A percentile compares a stretch with the other conserved stretches of the same genome.
Evolutionary conservation across 2,888 invertebrate species (phyloP).

Genomic region (Aleiodes leptofemur): DNA sequence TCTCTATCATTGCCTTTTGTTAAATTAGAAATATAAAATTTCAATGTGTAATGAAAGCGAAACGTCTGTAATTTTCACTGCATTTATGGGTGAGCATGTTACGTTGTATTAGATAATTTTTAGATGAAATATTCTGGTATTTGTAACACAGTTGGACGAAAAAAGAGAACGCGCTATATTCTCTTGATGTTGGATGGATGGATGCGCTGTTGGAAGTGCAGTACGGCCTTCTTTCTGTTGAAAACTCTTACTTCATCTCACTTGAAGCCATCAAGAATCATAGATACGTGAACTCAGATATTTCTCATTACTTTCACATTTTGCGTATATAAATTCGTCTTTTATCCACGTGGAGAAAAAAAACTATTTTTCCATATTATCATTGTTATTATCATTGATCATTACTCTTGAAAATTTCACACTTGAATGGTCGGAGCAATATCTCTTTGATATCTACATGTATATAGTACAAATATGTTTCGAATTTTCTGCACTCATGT

Average conservation of each 20-base stretch:
- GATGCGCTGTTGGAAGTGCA: constrained; percentile 17
- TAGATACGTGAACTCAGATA: constrained; percentile 56
- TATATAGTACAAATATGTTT: too few species aligned
- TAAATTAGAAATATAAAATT: constrained; percentile 22
- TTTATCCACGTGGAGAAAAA: constrained; percentile 34
- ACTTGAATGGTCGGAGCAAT: too few species aligned
- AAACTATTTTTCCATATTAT: neutral
- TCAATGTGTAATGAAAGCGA: constrained; percentile 13
- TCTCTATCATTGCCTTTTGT: constrained; percentile 9
- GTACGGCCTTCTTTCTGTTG: constrained; percentile 45
- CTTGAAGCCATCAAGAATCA: constrained; percentile 49
- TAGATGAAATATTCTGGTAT: constrained; percentile 31
- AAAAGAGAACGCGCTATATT: neutral
- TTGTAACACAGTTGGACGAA: constrained; percentile 29
- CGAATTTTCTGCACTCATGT: too few species aligned
- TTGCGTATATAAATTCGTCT: constrained; percentile 48
- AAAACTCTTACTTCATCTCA: constrained; percentile 55
- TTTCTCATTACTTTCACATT: constrained; percentile 62
- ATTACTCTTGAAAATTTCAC: neutral
- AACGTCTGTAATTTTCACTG: constrained; percentile 9
- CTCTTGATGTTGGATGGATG: constrained; percentile 22
- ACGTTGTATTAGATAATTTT: constrained; percentile 29
- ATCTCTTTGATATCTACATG: too few species aligned
- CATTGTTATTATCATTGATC: neutral
- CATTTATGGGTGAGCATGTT: constrained; percentile 17